These are phyloP conservation scores for Mobula birostris DNA, from an alignment of 2,113 vertebrate genomes.

Conservation along the genomic window DNA sequence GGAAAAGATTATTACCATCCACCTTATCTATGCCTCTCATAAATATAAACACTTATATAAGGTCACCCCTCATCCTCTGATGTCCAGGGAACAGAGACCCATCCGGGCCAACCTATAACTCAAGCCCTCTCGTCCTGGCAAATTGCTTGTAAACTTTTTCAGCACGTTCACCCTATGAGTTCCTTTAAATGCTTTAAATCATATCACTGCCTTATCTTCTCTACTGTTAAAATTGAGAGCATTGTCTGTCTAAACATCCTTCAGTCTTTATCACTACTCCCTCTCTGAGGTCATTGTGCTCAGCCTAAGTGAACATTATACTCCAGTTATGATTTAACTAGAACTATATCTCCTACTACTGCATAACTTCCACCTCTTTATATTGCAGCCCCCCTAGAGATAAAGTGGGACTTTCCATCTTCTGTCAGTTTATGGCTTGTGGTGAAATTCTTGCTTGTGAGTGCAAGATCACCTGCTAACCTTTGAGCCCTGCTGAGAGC, in stretches of 20 bases:
- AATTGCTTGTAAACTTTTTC: neutral
- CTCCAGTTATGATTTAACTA: neutral
- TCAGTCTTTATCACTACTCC: neutral
- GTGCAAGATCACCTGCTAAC: neutral
- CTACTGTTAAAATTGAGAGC: neutral
- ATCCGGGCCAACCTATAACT: too few species aligned
- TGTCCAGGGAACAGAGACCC: too few species aligned
- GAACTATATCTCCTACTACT: neutral
- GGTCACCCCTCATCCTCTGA: too few species aligned
- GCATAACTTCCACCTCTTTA: neutral
- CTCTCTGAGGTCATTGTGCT: neutral
- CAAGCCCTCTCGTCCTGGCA: too few species aligned
- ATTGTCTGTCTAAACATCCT: neutral
- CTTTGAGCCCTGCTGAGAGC: neutral
- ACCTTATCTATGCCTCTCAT: too few species aligned
- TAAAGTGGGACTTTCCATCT: neutral
- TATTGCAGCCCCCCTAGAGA: neutral
- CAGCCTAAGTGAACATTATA: neutral
- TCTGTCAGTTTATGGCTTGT: neutral
- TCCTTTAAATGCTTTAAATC: neutral
- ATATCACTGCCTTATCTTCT: too few species aligned
- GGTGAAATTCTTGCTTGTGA: neutral
- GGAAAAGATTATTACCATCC: too few species aligned
- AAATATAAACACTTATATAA: too few species aligned
- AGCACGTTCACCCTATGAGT: neutral